phyloP scores from a whole-genome alignment of 64 coral and sea anemone genomes.

The Actinia equina region DNA sequence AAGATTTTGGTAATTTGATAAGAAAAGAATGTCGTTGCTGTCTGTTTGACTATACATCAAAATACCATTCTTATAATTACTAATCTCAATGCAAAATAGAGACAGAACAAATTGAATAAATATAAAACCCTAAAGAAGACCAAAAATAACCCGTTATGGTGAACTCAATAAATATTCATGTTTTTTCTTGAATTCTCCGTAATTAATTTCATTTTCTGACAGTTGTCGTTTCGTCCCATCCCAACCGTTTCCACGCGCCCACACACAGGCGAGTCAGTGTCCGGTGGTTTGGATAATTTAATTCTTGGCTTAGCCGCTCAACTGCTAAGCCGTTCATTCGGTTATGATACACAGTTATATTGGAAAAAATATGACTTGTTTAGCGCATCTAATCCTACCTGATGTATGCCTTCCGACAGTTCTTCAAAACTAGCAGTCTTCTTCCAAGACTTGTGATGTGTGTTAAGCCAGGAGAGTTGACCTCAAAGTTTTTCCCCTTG shows the following conservation, averaged over 20 bases:
- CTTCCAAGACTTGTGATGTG: background rate
- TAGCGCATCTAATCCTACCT: background rate
- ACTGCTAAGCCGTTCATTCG: background rate
- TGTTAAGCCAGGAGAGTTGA: background rate
- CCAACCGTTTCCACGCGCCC: background rate
- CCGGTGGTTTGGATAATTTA: background rate
- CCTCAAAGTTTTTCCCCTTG: too few relatives aligned
- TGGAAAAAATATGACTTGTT: background rate
- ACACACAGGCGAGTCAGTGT: background rate
- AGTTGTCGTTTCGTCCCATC: background rate
- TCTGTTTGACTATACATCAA: background rate
- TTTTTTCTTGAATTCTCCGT: background rate
- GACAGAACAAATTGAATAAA: background rate
- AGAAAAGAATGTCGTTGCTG: background rate
- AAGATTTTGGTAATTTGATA: background rate
- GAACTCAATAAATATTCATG: background rate
- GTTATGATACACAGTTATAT: constrained; percentile 3
- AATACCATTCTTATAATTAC: background rate
- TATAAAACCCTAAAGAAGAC: background rate
- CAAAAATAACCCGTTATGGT: background rate
- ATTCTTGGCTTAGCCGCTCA: background rate
- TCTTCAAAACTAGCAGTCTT: background rate
- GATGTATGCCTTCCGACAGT: background rate
- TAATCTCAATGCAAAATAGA: background rate
- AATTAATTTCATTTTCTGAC: background rate